Evolutionary conservation across 2,888 invertebrate genomes (phyloP), one percentile per base, ranked within the genome.

Genomic region (Mesochorus sp.): DNA sequence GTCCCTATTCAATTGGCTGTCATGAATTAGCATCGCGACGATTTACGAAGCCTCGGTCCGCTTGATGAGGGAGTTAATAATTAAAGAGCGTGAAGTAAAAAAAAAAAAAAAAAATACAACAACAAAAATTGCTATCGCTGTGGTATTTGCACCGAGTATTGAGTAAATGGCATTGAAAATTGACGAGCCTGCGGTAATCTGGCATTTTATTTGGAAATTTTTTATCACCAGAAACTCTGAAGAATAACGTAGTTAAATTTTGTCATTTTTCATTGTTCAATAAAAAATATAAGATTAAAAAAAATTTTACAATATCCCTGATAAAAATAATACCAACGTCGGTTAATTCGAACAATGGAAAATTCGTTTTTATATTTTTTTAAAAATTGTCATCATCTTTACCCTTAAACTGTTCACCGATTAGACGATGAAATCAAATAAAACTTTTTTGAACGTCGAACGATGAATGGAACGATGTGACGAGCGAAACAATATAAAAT

Each of bases 11-110:
- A 12, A 28, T 44, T 47, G 68, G 26, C 74, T 49, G 67, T 53
- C 68, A 64, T 28, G 70, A 78, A 78, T 78, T 78, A 78, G 74
- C 78, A 78, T 78, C 59, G 64, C 61, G 67, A 62, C 61, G 76
- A 67, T 51, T 24, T 61, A 55, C 24, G 61, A 49, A 51, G 17
- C 19, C 59, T 26, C 28, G 55, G 49, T 31, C 5, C 66, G 59
- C 78, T 74, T 74, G 74, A 78, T 74, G 70, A 74, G 70, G 21
- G 74, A 70, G 64, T 53, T 71, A 74, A 66, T 78, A 66, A 74
- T 74, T 71, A 70, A 74, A 74, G 78, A 70, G 70, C 47, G 39
- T 26, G 62, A 47, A 34, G 44, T 57, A 37, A 70, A 78, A 77
- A 71, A 66, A 59, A n/a, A 66, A 62, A 62, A 68, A 68, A 55